Conservation (phyloP, 2,888 invertebrate species). For the Lasioglossum pauxillum region DNA sequence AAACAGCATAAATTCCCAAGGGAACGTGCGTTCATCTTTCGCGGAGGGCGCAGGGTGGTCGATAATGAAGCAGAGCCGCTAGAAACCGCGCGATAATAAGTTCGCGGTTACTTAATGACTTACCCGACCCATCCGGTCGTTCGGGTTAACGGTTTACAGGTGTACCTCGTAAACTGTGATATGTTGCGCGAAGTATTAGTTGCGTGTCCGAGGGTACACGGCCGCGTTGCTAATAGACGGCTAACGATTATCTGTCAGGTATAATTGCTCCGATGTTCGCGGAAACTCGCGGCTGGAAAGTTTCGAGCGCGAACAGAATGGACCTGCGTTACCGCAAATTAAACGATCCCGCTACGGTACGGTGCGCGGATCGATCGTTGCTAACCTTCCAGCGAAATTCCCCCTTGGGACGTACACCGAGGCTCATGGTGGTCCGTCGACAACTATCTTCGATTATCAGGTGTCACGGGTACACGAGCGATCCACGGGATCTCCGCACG, state of each 20-base stretch:
- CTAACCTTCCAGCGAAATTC: slow-evolving; percentile 17
- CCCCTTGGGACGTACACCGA: slow-evolving; percentile 16
- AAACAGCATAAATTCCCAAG: neutral
- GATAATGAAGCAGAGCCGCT: slow-evolving; percentile 35
- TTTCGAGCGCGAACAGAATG: slow-evolving; percentile 7
- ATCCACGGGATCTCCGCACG: slow-evolving; percentile 25
- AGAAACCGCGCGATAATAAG: slow-evolving; percentile 43
- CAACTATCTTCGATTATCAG: slow-evolving; percentile 51
- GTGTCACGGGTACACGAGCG: slow-evolving; percentile 37
- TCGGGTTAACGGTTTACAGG: slow-evolving; percentile 44
- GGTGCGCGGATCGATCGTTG: slow-evolving; percentile 10
- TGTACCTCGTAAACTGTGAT: slow-evolving; percentile 41
- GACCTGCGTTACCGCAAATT: slow-evolving; percentile 53
- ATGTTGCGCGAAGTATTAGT: slow-evolving; percentile 31
- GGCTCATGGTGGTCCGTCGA: slow-evolving; percentile 56
- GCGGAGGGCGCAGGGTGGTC: neutral
- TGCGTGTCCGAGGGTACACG: slow-evolving; percentile 29
- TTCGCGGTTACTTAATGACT: slow-evolving; percentile 35
- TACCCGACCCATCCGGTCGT: slow-evolving; percentile 20
- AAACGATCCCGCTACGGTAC: slow-evolving; percentile 43
- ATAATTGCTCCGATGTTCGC: slow-evolving; percentile 54
- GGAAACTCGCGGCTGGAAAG: slow-evolving; percentile 31
- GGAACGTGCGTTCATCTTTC: neutral
- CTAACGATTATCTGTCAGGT: slow-evolving; percentile 58
- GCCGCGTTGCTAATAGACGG: slow-evolving; percentile 55